Evolutionary conservation across 2,888 invertebrate species (phyloP).

Genomic region (Timema podura): DNA sequence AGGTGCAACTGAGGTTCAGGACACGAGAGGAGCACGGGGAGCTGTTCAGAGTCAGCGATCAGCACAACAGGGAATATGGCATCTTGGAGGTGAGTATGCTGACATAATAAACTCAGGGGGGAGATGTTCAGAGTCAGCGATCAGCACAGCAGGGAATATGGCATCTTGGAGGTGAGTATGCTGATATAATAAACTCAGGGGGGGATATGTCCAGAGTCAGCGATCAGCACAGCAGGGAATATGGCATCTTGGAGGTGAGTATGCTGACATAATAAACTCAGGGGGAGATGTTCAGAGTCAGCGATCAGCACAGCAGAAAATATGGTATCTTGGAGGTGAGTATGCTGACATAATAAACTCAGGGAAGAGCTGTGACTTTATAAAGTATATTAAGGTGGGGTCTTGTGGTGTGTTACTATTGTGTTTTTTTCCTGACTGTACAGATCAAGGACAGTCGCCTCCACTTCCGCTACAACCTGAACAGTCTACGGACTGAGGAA

Average conservation of each 20-base stretch:
- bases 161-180: no score
- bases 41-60: conserved; percentile 88
- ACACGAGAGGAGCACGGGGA: conserved; percentile 92
- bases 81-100: conserved; percentile 62
- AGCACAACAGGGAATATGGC: conserved; percentile 90
- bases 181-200: no score
- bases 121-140: no score
- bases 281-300: background rate
- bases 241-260: conserved; percentile 74
- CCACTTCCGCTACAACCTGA: conserved; percentile 89
- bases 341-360: no score
- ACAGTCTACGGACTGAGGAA: conserved; percentile 85
- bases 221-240: conserved; percentile 91
- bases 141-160: no score
- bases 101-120: no score
- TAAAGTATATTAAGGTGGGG: no score
- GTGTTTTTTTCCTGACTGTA: conserved; percentile 19
- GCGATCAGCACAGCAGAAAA: no score
- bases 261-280: no score
- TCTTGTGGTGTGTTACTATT: no score
- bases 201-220: conserved; percentile 92
- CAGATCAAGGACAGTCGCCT: conserved; percentile 86
- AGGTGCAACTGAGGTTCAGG: conserved; percentile 89
- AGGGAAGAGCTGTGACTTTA: no score
- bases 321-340: no score